A percentile compares a stretch with the other conserved stretches of the same genome.
phyloP scores from a whole-genome alignment of 2,113 vertebrate genomes.

The Terrapene triunguis region DNA sequence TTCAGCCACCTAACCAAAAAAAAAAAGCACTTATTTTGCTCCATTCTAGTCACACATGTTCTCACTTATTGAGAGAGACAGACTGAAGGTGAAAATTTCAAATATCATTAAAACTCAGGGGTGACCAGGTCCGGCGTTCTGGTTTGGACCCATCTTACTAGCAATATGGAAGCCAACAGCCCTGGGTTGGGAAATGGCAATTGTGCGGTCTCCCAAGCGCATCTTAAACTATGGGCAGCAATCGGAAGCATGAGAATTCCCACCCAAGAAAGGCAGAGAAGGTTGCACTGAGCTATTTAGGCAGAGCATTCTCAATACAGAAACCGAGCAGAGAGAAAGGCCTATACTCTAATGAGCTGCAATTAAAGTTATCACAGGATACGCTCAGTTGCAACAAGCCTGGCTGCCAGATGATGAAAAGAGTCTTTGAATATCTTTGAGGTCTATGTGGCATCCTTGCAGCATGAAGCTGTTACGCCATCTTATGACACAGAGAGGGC shows the following conservation, averaged over 20 bases:
- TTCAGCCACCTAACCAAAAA: too few species aligned
- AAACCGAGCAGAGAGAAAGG: neutral
- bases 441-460: neutral
- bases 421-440: neutral
- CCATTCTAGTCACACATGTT: neutral
- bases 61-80: neutral
- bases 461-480: neutral
- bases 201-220: rapidly evolving
- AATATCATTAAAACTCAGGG: neutral
- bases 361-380: neutral
- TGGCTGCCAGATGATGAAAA: slow-evolving; percentile 12
- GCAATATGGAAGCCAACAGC: neutral
- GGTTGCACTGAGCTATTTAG: neutral
- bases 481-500: slow-evolving; percentile 13
- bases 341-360: neutral
- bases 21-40: neutral
- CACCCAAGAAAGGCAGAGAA: neutral
- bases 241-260: neutral
- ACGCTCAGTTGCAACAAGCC: slow-evolving; percentile 33
- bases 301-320: rapidly evolving
- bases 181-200: neutral
- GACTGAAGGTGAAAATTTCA: neutral
- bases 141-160: neutral
- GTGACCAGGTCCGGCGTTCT: neutral
- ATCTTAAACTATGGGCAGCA: rapidly evolving